These are phyloP conservation scores for Endomychus coccineus DNA, from an alignment of 2,888 invertebrate species.

Conservation along the genomic window DNA sequence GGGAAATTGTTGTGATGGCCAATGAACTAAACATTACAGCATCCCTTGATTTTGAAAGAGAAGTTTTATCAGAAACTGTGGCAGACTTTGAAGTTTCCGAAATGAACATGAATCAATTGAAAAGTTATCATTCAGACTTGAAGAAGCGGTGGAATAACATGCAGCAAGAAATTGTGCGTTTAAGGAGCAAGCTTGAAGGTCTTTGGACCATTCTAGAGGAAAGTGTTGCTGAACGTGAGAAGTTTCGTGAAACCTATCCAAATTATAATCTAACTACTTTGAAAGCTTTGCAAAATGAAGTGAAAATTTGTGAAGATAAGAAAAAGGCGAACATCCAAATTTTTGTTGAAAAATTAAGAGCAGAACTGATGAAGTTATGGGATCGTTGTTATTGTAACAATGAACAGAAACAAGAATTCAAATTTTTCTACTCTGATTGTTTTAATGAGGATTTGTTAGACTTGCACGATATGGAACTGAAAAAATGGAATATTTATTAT, in stretches of 20 bases:
- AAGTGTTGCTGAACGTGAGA: slow-evolving; percentile 54
- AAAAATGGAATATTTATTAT: slow-evolving; percentile 59
- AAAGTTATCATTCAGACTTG: slow-evolving; percentile 51
- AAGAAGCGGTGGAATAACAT: slow-evolving; percentile 52
- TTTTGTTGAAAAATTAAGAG: slow-evolving; percentile 59
- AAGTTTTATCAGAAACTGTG: slow-evolving; percentile 41
- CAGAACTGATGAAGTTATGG: slow-evolving; percentile 69
- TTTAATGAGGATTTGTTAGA: slow-evolving; percentile 75
- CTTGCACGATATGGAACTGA: slow-evolving; percentile 70
- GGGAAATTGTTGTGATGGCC: slow-evolving; percentile 39
- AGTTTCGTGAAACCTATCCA: slow-evolving; percentile 54
- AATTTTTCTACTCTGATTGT: slow-evolving; percentile 57
- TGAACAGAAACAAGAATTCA: slow-evolving; percentile 52
- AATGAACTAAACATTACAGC: slow-evolving; percentile 40
- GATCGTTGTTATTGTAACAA: slow-evolving; percentile 61
- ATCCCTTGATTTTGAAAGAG: slow-evolving; percentile 39
- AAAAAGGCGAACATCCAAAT: slow-evolving; percentile 72
- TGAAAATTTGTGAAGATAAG: slow-evolving; percentile 65
- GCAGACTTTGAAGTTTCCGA: slow-evolving; percentile 52
- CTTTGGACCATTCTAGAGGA: slow-evolving; percentile 73
- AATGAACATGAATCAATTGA: slow-evolving; percentile 55
- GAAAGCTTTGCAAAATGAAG: slow-evolving; percentile 57
- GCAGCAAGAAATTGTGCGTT: slow-evolving; percentile 50
- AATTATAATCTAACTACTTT: slow-evolving; percentile 53
- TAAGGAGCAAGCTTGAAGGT: slow-evolving; percentile 54